These are phyloP conservation scores for Eumaeus atala DNA, from an alignment of 1,140 invertebrate species.

Conservation along the genomic window DNA sequence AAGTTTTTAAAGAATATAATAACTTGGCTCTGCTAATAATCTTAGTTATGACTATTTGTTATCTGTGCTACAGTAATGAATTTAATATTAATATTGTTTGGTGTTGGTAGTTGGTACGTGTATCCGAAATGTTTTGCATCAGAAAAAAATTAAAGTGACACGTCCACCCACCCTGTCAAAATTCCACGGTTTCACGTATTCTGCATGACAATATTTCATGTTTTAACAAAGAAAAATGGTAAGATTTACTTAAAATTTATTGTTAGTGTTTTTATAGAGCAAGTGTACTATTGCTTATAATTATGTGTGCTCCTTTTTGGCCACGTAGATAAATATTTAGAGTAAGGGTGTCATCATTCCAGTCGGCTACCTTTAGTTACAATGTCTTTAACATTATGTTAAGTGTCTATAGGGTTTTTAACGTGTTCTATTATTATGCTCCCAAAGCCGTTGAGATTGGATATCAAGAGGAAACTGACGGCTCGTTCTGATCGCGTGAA, in stretches of 20 bases:
- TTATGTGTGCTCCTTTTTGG: conserved; percentile 24
- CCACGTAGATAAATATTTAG: conserved; percentile 39
- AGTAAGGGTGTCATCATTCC: conserved; percentile 48
- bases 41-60: too few relatives aligned
- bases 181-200: conserved; percentile 46
- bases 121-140: conserved; percentile 30
- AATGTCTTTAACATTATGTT: conserved; percentile 21
- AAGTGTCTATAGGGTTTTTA: conserved; percentile 28
- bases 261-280: conserved; percentile 20
- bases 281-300: conserved; percentile 9
- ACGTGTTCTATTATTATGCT: conserved; percentile 38
- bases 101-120: conserved; percentile 16
- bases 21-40: too few relatives aligned
- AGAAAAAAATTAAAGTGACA: conserved; percentile 54
- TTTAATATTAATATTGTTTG: too few relatives aligned
- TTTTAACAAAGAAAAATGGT: conserved; percentile 65
- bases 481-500: conserved; percentile 98
- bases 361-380: conserved; percentile 41
- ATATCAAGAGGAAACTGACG: conserved; percentile 98
- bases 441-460: conserved; percentile 91
- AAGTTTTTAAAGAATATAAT: too few relatives aligned
- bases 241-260: conserved; percentile 36
- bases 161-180: conserved; percentile 68
- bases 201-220: conserved; percentile 60
- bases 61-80: too few relatives aligned